A percentile compares a stretch with the other conserved stretches of the same genome.
phyloP scores from a whole-genome alignment of 2,797 vertebrate species.

The Babyrousa celebensis region DNA sequence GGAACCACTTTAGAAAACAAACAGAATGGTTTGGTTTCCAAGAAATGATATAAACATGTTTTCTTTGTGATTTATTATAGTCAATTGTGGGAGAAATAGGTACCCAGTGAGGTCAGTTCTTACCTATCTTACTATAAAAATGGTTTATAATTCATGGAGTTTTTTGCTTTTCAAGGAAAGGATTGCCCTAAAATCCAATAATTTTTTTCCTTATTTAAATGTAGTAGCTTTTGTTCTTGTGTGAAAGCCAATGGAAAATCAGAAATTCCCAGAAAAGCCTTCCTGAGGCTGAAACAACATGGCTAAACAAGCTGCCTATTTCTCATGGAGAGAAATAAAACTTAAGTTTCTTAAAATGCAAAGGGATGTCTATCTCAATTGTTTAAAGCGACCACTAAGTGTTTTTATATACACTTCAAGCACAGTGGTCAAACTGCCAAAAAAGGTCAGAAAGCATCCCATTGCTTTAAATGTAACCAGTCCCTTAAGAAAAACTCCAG shows the following conservation, averaged over 20 bases:
- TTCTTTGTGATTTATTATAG: neutral
- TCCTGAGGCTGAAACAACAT: neutral
- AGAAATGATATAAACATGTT: neutral
- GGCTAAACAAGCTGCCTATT: neutral
- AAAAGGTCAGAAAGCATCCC: neutral
- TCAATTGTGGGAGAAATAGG: neutral
- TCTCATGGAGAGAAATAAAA: conserved; percentile 14
- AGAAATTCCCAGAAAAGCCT: neutral
- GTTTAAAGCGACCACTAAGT: neutral
- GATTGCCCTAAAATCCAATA: neutral
- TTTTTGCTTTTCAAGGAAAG: neutral
- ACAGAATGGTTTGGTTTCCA: neutral
- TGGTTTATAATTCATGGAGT: neutral
- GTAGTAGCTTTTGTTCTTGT: neutral
- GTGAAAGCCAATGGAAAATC: neutral
- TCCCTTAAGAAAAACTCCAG: neutral
- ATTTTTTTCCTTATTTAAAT: neutral
- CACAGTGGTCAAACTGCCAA: neutral
- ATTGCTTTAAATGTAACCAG: neutral
- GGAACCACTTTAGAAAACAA: neutral
- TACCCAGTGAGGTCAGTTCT: neutral
- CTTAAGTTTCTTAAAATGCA: neutral
- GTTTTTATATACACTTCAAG: neutral
- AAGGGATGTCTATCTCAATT: conserved; percentile 5
- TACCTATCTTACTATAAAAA: neutral